Base-by-base conservation (phyloP, 2,113 vertebrate genomes). In the Tursiops truncatus region DNA sequence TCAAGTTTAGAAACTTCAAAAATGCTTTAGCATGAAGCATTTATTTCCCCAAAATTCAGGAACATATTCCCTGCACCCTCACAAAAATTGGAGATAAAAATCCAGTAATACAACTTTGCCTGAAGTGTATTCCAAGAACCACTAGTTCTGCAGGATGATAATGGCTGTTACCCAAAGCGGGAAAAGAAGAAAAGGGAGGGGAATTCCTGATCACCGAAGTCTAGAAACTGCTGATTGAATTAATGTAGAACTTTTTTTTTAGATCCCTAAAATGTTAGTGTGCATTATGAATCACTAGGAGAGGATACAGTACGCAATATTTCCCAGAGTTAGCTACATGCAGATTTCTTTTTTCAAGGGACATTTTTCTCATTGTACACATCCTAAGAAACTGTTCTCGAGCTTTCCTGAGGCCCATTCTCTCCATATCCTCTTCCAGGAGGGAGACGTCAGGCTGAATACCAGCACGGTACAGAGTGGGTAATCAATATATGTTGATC, bases 211-310 rank as follows among this genome's bases (percentile, higher is more conserved):
- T 68, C 88, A 47, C 53, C 36, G 58, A 47, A 15, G 38, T 53
- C 83, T 73, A 41, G 28, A 58, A 89, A 90, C 56, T 20, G 36
- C 85, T 93, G 76, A 71, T 31, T 80, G 73, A 90, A 88, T 68
- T 63, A 62, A 21, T 2, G 10, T 23, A 11, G n/a, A 70, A 65
- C 84, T 67, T 76, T 58, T 85, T 91, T 91, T 73, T 74, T 50
- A 56, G 70, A 41, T 41, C 31, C 63, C 33, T 65, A n/a, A 90
- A 94, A 88, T 76, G 80, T 73, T 63, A 44, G 28, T 20, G 41
- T n/a, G 50, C 5, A 1, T 63, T 15, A 58, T 91, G 74, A 86
- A 63, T 83, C 79, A 77, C 28, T 3, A 25, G 92, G 33, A 94
- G 36, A 67, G 70, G 25, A 20, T 4, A 6, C 5, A 7, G 25